phyloP scores from a whole-genome alignment of 2,113 vertebrate species.

The Lipophrys pholis region DNA sequence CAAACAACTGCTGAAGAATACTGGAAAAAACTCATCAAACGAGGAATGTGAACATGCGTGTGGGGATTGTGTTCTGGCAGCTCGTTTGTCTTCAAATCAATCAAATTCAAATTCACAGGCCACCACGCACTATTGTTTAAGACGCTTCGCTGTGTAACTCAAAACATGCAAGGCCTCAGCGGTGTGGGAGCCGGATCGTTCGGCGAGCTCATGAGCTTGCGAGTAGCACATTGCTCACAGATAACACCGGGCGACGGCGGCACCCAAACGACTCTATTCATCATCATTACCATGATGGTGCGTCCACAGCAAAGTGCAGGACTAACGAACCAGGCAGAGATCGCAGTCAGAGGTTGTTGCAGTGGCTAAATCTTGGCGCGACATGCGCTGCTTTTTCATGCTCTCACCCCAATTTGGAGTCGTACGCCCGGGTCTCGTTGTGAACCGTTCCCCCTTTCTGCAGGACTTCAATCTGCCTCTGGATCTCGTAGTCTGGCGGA shows the following conservation, averaged over 20 bases:
- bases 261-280: slow-evolving; percentile 72
- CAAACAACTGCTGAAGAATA: too few species aligned
- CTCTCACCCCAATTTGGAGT: slow-evolving; percentile 93
- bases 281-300: slow-evolving; percentile 65
- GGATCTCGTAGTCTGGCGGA: slow-evolving; percentile 94
- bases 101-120: too few species aligned
- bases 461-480: slow-evolving; percentile 91
- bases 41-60: too few species aligned
- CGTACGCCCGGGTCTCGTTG: slow-evolving; percentile 95
- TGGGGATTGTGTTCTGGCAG: too few species aligned
- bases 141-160: slow-evolving; percentile 21
- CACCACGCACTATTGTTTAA: slow-evolving; percentile 18
- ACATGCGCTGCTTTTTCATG: slow-evolving; percentile 4
- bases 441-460: slow-evolving; percentile 88
- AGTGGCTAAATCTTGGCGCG: slow-evolving; percentile 32
- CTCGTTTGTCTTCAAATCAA: too few species aligned
- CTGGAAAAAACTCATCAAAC: too few species aligned
- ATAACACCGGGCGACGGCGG: slow-evolving; percentile 46
- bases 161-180: slow-evolving; percentile 54
- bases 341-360: slow-evolving; percentile 43
- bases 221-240: slow-evolving; percentile 52
- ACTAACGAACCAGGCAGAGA: slow-evolving; percentile 64
- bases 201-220: slow-evolving; percentile 39
- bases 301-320: slow-evolving; percentile 32
- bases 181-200: slow-evolving; percentile 53